Conservation (phyloP, 2,797 vertebrate genomes). For the Morelia viridis region DNA sequence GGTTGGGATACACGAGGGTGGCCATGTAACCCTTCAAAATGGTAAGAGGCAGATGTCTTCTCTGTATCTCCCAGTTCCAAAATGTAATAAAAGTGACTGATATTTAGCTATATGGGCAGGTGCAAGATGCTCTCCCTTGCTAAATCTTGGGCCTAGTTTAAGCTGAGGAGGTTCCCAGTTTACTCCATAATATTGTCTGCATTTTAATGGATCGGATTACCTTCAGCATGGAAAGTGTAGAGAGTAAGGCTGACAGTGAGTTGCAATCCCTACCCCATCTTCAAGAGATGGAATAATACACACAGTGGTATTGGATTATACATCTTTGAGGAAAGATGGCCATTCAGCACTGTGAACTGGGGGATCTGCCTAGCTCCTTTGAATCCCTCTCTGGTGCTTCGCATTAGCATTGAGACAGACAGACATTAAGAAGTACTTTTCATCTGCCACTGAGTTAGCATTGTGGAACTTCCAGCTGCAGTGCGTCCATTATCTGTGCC, state of each 20-base stretch:
- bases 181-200: not conserved
- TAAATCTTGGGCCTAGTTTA: not conserved
- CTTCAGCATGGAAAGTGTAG: not conserved
- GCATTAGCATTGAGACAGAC: constrained; percentile 33
- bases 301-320: not conserved
- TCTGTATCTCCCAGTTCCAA: not conserved
- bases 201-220: not conserved
- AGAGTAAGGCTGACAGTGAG: not conserved
- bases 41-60: not conserved
- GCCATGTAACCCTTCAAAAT: not conserved
- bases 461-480: not conserved
- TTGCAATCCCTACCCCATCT: not conserved
- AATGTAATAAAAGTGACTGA: too few species aligned
- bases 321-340: constrained; percentile 9
- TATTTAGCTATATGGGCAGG: not conserved
- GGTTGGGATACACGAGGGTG: not conserved
- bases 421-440: constrained; percentile 21
- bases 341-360: constrained; percentile 8
- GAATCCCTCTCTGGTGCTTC: not conserved
- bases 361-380: constrained; percentile 4
- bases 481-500: not conserved
- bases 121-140: not conserved
- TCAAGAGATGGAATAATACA: not conserved
- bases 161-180: too few species aligned
- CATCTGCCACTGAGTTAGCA: constrained; percentile 2